Evolutionary conservation across 2,888 invertebrate species (phyloP).

Genomic region (Crepidodera aurea): DNA sequence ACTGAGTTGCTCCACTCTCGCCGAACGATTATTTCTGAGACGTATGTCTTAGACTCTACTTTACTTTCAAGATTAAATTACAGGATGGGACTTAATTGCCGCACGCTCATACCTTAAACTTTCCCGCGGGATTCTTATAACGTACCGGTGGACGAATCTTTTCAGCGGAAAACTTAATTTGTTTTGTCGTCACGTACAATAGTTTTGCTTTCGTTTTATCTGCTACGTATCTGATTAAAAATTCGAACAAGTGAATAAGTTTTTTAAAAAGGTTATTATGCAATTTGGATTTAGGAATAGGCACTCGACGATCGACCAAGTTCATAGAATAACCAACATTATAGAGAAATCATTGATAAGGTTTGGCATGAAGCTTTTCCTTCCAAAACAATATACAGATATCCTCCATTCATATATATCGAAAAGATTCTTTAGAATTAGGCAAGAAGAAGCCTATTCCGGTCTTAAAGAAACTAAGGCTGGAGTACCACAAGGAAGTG

Average conservation of each 20-base stretch:
- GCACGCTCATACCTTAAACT: constrained; percentile 31
- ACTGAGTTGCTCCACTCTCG: neutral
- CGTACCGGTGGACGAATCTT: constrained; percentile 4
- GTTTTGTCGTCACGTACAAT: constrained; percentile 15
- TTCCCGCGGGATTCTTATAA: constrained; percentile 27
- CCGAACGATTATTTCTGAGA: neutral
- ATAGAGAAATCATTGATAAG: too few species aligned
- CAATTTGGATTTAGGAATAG: too few species aligned
- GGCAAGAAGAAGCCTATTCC: too few species aligned
- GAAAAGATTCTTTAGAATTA: too few species aligned
- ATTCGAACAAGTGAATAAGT: constrained; percentile 3
- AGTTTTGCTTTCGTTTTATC: constrained; percentile 1
- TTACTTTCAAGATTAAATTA: constrained; percentile 35
- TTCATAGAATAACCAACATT: too few species aligned
- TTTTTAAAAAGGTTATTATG: too few species aligned
- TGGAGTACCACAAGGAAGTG: too few species aligned
- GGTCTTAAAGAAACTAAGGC: too few species aligned
- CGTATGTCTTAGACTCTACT: constrained; percentile 17
- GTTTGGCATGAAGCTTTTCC: too few species aligned
- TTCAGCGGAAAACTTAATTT: constrained; percentile 16
- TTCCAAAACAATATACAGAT: too few species aligned
- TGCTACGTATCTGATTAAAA: neutral
- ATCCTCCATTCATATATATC: too few species aligned
- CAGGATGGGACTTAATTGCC: constrained; percentile 37
- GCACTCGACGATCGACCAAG: too few species aligned